A percentile compares a stretch with the other conserved stretches of the same genome.
phyloP scores from a whole-genome alignment of 2,888 invertebrate species.

The Agapetus fuscipes region DNA sequence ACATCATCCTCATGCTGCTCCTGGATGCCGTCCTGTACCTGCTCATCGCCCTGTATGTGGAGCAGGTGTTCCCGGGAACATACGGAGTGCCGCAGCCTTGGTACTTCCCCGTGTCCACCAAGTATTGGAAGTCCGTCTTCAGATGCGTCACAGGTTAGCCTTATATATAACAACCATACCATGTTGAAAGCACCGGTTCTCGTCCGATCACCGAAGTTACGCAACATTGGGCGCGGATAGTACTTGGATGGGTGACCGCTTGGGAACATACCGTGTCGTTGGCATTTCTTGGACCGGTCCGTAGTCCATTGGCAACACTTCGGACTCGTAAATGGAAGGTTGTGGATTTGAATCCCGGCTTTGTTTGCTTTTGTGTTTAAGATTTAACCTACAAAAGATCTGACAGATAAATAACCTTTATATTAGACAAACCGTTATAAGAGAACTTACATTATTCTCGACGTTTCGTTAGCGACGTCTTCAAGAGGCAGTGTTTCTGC shows the following conservation, averaged over 20 bases:
- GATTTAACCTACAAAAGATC: too few relatives aligned
- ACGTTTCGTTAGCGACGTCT: too few relatives aligned
- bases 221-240: conserved; percentile 14
- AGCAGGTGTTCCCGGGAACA: conserved; percentile 78
- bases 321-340: too few relatives aligned
- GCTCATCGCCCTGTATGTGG: conserved; percentile 71
- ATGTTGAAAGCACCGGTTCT: conserved; percentile 16
- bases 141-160: conserved; percentile 18
- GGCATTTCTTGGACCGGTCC: too few relatives aligned
- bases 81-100: conserved; percentile 75
- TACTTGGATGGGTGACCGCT: conserved; percentile 14
- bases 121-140: conserved; percentile 45
- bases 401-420: too few relatives aligned
- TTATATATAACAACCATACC: conserved; percentile 17
- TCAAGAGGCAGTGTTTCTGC: too few relatives aligned
- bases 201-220: conserved; percentile 16
- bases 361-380: too few relatives aligned
- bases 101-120: conserved; percentile 62
- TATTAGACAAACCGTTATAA: too few relatives aligned
- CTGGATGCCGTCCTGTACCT: conserved; percentile 62
- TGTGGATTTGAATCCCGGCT: too few relatives aligned
- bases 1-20: conserved; percentile 63
- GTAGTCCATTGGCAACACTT: too few relatives aligned
- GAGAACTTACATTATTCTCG: too few relatives aligned
- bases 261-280: conserved; percentile 10